Evolutionary conservation across 1,140 invertebrate species (phyloP), one percentile per base, ranked within the genome.

Genomic region (Holotrichia oblita): DNA sequence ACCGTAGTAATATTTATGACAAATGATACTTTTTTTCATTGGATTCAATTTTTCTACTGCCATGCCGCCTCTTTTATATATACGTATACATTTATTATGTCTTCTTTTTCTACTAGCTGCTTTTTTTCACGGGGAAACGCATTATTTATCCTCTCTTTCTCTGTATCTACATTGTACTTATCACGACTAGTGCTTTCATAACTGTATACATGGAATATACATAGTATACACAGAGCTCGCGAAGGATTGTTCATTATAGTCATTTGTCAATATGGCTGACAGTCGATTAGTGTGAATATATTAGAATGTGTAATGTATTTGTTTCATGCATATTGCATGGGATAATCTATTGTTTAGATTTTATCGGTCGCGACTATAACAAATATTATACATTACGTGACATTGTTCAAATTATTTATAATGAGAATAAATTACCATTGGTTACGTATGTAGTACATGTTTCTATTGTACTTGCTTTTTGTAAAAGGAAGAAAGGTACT

Each of bases 261-360:
- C 59, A 73, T 79, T 76, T 80, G 73, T 81, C 80, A 81, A 72
- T 77, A 78, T 24, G 76, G 55, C 55, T 81, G 80, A 81, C 80
- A 81, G 76, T 78, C 79, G 79, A 80, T 80, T 80, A 80, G 77
- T 80, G 77, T 77, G 77, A 81, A 79, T 81, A 77, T 81, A 81
- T 81, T 79, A 79, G 27, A 77, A 79, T 81, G 61, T 74, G 78
- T 81, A 79, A 81, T 81, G 78, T 81, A 81, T 81, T 79, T 81
- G 80, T 81, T 78, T 78, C 78, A 81, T 81, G 77, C 78, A 79
- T 81, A 79, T 79, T 80, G 77, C 75, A 80, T 80, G 74, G 73
- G 59, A 79, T 77, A 80, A 80, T 80, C 77, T 77, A 76, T 80
- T 80, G 73, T 74, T 74, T 74, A 74, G 73, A 74, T 74, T 74